Evolutionary conservation across 2,888 invertebrate genomes (phyloP).

Genomic region (Papilio demoleus): DNA sequence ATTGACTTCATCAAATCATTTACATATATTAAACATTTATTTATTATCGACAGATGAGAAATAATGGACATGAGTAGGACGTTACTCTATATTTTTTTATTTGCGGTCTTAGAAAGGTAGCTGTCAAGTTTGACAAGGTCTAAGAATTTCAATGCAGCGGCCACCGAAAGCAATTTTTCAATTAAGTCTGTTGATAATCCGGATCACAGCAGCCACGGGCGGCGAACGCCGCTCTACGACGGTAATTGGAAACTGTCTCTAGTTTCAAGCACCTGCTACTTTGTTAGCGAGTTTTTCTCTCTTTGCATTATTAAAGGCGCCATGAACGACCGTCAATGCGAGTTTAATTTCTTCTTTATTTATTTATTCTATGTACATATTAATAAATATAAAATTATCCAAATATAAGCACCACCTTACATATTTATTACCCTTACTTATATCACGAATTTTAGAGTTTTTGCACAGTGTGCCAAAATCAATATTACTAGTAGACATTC

Average conservation of each 20-base stretch:
- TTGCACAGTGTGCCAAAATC: background rate
- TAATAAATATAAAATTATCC: background rate
- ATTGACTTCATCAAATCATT: constrained; percentile 4
- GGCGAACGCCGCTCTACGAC: constrained; percentile 49
- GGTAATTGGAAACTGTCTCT: constrained; percentile 76
- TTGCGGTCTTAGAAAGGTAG: background rate
- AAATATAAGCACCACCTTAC: background rate
- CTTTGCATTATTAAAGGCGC: constrained; percentile 44
- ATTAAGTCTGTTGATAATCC: constrained; percentile 80
- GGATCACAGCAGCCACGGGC: constrained; percentile 65
- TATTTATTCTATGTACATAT: background rate
- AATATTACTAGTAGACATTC: background rate
- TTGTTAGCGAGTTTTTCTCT: constrained; percentile 41
- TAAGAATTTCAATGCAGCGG: constrained; percentile 64
- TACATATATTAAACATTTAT: background rate
- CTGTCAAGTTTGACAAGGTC: constrained; percentile 63
- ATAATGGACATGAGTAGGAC: background rate
- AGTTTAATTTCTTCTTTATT: constrained; percentile 24
- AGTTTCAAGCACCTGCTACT: constrained; percentile 65
- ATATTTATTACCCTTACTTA: background rate
- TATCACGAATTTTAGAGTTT: no score
- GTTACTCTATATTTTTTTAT: background rate
- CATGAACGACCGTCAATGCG: constrained; percentile 38
- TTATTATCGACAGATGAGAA: background rate
- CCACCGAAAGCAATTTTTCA: constrained; percentile 77